Evolutionary conservation across 2,797 vertebrate species (phyloP), one percentile per base, ranked within the genome.

Genomic region (Mastacembelus armatus): DNA sequence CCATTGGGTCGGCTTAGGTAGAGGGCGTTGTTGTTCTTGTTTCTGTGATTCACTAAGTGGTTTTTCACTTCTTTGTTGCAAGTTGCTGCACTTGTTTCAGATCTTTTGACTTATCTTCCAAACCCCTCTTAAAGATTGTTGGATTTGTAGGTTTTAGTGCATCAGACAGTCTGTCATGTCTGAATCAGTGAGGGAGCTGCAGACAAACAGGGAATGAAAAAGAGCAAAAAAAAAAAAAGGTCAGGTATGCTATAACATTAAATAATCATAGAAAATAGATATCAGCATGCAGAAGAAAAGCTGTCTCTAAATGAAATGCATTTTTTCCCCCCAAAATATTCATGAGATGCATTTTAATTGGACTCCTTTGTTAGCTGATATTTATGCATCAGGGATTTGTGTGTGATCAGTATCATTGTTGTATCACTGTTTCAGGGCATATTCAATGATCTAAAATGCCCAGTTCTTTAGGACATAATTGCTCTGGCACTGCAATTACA

Each of bases 401-500:
- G 19, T 66, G 7, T 76, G 85, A 91, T 91, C 80, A 81, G 64
- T 71, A 77, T 85, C 74, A 83, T 48, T 21, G 39, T 42, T 19
- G 10, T 42, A 42, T 42, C n/a, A 29, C 56, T 5, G 51, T 76
- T 86, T 63, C 16, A 9, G 63, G 66, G 75, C 73, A 66, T 22
- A 74, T 80, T 84, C 10, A 35, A 3, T 71, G 68, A 83, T 70
- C 71, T 69, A 44, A 90, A 84, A 85, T 87, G 73, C 65, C 52
- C 57, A 39, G 73, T 84, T 82, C 81, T 84, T 71, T 2, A 24
- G 66, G 63, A 83, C 74, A 84, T 89, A 90, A 93, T 92, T 91
- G 85, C 87, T 66, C 55, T 65, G 47, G 67, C 71, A 60, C 80
- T 74, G 89, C 90, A 94, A 94, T 94, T 93, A 93, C 91, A 89